These are phyloP conservation scores for Drosophila leontia DNA, from an alignment of 1,140 invertebrate species.

Conservation along the genomic window DNA sequence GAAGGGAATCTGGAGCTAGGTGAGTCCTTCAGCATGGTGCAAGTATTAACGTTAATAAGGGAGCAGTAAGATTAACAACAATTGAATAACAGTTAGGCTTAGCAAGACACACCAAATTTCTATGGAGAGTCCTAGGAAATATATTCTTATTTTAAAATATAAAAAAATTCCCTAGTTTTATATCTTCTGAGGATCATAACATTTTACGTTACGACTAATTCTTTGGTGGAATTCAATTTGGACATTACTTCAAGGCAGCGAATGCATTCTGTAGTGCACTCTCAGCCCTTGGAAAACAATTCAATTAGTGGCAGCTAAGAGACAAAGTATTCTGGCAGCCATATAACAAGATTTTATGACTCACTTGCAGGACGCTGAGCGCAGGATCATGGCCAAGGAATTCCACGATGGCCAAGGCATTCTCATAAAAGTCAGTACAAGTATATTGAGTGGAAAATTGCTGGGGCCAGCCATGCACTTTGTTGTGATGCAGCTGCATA, in stretches of 20 bases:
- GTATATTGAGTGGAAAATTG: constrained; percentile 72
- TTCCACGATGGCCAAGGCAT: constrained; percentile 23
- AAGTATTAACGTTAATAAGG: background rate
- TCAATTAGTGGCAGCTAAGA: constrained; percentile 61
- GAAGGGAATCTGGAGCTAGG: constrained; percentile 13
- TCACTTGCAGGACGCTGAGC: constrained; percentile 28
- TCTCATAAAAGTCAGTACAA: constrained; percentile 57
- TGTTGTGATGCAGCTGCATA: constrained; percentile 34
- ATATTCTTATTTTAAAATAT: background rate
- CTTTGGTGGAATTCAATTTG: constrained; percentile 22
- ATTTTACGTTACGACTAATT: background rate
- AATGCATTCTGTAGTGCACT: constrained; percentile 23
- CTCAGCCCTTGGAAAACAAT: constrained; percentile 49
- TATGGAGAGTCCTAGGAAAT: background rate
- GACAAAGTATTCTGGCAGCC: constrained; percentile 53
- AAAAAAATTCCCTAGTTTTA: too few species aligned
- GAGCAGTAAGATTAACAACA: background rate
- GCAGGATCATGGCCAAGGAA: constrained; percentile 22
- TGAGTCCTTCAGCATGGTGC: constrained; percentile 6
- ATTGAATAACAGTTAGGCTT: background rate
- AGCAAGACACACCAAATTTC: background rate
- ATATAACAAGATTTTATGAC: constrained; percentile 67
- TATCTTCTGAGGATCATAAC: background rate
- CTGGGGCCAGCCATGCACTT: constrained; percentile 49
- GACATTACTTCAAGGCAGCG: constrained; percentile 8